Percentiles rank a stretch among this genome's conserved stretches.
These are phyloP conservation scores for Napeogenes inachia DNA, from an alignment of 2,888 invertebrate species.

Conservation along the genomic window DNA sequence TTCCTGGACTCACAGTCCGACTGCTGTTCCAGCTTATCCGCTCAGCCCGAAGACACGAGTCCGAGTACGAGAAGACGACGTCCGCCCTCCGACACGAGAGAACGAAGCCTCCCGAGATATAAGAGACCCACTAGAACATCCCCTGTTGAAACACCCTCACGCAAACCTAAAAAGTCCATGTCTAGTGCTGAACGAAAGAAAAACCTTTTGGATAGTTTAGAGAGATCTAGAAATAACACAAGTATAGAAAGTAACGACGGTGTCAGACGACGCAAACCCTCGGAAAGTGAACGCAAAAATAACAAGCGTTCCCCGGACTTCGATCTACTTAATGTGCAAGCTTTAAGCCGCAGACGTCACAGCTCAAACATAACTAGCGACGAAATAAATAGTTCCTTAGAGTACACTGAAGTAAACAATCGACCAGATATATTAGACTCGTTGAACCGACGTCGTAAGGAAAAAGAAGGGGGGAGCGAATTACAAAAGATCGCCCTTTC, in stretches of 20 bases:
- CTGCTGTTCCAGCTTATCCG: conserved; percentile 88
- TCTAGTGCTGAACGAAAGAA: conserved; percentile 74
- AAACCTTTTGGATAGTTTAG: conserved; percentile 66
- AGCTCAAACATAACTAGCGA: conserved; percentile 73
- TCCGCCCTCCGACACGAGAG: conserved; percentile 65
- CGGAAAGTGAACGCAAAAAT: conserved; percentile 60
- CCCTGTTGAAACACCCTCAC: conserved; percentile 59
- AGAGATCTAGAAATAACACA: conserved; percentile 68
- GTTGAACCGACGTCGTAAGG: conserved; percentile 53
- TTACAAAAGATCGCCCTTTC: conserved; percentile 62
- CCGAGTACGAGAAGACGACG: conserved; percentile 57
- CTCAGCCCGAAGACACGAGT: conserved; percentile 72
- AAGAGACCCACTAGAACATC: conserved; percentile 60
- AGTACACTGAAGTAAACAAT: conserved; percentile 71
- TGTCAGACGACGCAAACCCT: conserved; percentile 57
- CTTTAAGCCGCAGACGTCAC: conserved; percentile 62
- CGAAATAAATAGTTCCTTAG: conserved; percentile 69
- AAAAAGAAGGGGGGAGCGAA: conserved; percentile 56
- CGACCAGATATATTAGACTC: conserved; percentile 71
- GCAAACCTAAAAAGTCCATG: conserved; percentile 72
- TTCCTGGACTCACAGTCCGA: conserved; percentile 94
- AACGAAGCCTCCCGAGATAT: conserved; percentile 58
- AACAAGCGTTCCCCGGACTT: conserved; percentile 69
- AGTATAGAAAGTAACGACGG: conserved; percentile 72
- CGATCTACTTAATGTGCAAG: conserved; percentile 65